phyloP scores from a whole-genome alignment of 2,797 vertebrate species.

The Coracias cyanogaster region DNA sequence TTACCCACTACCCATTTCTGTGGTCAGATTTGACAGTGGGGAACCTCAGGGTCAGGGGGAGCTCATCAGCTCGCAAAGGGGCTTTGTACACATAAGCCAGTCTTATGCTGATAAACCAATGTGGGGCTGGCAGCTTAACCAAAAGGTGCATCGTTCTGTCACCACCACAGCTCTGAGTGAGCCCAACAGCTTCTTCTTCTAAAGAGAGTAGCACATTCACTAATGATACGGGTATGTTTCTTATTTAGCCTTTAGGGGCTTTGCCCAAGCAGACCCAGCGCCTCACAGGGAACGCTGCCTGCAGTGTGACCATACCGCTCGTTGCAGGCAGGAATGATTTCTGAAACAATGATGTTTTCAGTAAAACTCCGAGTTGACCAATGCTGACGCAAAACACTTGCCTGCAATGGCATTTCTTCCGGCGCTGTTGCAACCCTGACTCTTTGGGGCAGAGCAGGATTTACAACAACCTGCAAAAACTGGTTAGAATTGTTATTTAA shows the following conservation, averaged over 20 bases:
- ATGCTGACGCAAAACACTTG: neutral
- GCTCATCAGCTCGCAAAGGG: neutral
- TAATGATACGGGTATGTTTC: neutral
- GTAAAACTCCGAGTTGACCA: neutral
- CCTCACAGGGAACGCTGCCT: neutral
- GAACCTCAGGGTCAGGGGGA: neutral
- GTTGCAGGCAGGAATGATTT: neutral
- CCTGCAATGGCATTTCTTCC: neutral
- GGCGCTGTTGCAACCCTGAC: neutral
- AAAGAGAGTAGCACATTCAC: neutral
- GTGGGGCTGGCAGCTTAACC: neutral
- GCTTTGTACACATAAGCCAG: neutral
- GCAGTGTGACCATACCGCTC: fast-evolving
- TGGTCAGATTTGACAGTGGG: neutral
- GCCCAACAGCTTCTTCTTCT: neutral
- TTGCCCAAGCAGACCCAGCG: neutral
- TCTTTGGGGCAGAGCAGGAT: slow-evolving; percentile 18
- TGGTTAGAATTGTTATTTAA: slow-evolving; percentile 45
- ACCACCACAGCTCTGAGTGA: neutral
- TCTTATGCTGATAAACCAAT: neutral
- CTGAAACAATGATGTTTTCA: neutral
- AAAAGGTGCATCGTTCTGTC: neutral
- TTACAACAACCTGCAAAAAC: neutral
- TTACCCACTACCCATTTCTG: neutral
- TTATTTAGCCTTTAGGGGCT: neutral